phyloP scores from a whole-genome alignment of 2,113 vertebrate genomes.

The Glaucomys volans region DNA sequence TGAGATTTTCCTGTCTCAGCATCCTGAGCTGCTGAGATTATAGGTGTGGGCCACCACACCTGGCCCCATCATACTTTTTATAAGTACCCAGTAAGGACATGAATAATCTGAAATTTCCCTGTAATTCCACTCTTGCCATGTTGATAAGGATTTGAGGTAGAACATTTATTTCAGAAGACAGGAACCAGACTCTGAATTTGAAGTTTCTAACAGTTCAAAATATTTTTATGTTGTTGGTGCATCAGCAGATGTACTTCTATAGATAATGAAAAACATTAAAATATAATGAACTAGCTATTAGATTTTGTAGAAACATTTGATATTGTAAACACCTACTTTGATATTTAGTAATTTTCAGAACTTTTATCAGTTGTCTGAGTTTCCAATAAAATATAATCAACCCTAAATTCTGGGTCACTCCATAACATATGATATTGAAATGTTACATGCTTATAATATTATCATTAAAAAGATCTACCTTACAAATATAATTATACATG shows the following conservation, averaged over 20 bases:
- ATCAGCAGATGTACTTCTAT: background rate
- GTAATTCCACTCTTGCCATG: background rate
- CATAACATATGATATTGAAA: constrained; percentile 36
- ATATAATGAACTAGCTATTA: background rate
- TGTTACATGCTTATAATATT: constrained; percentile 14
- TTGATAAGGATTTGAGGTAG: background rate
- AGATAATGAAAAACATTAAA: background rate
- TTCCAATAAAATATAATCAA: background rate
- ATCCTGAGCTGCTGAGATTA: too few relatives aligned
- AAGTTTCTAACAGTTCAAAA: constrained; percentile 32
- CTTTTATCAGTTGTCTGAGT: background rate
- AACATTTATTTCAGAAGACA: background rate
- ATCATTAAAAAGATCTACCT: constrained; percentile 49
- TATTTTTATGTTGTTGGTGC: background rate
- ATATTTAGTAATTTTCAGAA: background rate
- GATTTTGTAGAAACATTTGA: background rate
- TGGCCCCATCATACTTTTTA: background rate
- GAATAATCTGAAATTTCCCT: background rate
- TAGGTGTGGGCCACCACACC: too few relatives aligned
- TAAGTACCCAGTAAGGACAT: background rate
- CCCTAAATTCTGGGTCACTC: background rate
- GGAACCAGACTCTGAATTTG: background rate
- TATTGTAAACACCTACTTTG: background rate
- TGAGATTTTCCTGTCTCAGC: too few relatives aligned
- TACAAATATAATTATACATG: constrained; percentile 2